Percentiles rank a stretch among this genome's conserved stretches.
Conservation (phyloP, 2,888 invertebrate genomes). For the Orchesellides sinensis region DNA sequence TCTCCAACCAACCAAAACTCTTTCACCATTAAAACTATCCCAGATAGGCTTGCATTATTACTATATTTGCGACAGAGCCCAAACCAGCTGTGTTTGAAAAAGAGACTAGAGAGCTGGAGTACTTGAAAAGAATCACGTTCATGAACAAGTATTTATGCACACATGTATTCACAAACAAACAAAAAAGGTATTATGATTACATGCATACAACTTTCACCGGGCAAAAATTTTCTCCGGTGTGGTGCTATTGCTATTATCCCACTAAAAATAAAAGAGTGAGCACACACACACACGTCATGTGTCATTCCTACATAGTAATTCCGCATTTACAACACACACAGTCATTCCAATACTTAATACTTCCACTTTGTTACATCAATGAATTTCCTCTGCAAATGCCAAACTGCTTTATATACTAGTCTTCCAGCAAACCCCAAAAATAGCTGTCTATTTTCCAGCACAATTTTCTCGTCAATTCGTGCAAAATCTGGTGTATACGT, state of each 20-base stretch:
- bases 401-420: too few species aligned
- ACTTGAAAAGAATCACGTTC: slow-evolving; percentile 23
- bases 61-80: not conserved
- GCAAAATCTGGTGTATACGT: not conserved
- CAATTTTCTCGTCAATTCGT: not conserved
- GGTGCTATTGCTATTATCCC: too few species aligned
- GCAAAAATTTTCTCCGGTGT: not conserved
- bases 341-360: slow-evolving; percentile 13
- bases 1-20: too few species aligned
- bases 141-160: not conserved
- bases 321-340: slow-evolving; percentile 4
- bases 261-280: too few species aligned
- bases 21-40: too few species aligned
- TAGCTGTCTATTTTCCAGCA: slow-evolving; percentile 6
- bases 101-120: too few species aligned
- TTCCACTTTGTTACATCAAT: slow-evolving; percentile 34
- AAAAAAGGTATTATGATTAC: not conserved
- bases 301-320: not conserved
- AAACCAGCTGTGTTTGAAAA: not conserved
- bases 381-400: slow-evolving; percentile 28
- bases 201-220: too few species aligned
- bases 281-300: too few species aligned
- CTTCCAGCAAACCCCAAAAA: too few species aligned
- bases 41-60: too few species aligned
- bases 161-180: not conserved